Percentiles rank a stretch among this genome's conserved stretches.
These are phyloP conservation scores for Hapalemur alaotrensis DNA, from an alignment of 2,797 vertebrate species.

Conservation along the genomic window DNA sequence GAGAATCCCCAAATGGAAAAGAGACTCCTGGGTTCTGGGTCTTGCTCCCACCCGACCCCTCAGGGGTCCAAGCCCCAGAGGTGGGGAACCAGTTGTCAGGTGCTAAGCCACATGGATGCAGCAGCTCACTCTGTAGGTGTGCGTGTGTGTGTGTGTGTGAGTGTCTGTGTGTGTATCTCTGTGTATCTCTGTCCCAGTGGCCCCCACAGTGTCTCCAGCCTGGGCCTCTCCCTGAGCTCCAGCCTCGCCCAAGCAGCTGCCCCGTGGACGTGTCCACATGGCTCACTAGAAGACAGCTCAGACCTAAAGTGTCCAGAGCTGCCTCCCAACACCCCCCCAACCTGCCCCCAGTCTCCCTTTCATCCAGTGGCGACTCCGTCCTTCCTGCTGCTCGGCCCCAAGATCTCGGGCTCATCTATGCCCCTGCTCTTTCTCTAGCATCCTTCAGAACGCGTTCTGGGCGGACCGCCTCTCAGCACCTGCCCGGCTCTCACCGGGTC, in stretches of 20 bases:
- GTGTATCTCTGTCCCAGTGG: background rate
- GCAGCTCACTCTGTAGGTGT: background rate
- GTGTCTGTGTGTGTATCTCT: background rate
- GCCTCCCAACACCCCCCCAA: accelerated
- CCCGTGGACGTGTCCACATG: background rate
- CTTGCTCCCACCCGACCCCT: background rate
- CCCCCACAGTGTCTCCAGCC: background rate
- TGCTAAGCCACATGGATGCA: background rate
- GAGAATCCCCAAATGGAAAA: background rate
- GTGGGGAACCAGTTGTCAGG: background rate
- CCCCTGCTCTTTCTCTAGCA: background rate
- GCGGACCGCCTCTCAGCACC: background rate
- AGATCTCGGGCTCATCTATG: background rate
- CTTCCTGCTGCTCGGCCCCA: accelerated
- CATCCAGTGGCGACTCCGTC: background rate
- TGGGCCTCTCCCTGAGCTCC: background rate
- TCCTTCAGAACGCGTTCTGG: background rate
- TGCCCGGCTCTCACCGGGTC: background rate
- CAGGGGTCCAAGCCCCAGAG: background rate
- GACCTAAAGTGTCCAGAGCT: background rate
- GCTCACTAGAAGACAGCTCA: background rate
- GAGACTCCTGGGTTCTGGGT: background rate
- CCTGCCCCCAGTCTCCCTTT: background rate
- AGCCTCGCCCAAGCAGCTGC: background rate
- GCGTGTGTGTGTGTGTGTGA: accelerated